Base-by-base conservation (phyloP, 2,113 vertebrate species). In the Chamaetylas fuelleborni region DNA sequence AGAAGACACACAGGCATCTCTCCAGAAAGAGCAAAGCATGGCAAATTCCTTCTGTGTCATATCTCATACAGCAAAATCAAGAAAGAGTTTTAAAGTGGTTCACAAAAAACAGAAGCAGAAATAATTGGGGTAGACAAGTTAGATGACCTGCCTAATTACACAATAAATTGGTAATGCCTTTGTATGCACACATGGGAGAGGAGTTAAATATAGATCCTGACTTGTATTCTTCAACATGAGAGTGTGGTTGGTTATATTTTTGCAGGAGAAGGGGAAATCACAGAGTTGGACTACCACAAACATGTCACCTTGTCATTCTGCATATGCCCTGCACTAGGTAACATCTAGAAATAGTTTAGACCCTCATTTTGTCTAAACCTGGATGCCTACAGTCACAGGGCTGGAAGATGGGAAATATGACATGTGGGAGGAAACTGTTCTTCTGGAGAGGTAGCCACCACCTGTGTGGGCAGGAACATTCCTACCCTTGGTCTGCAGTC, bases 231-330 rank as follows among this genome's bases (percentile, higher is more conserved):
- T 48, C 34, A 42, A 24, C 19, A 19, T 31, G 22, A 48, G 40
- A 47, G 15, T 14, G 20, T 45, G 38, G 6, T 60, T 4, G 2
- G 7, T 15, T 61, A 4, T 3, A 45, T n/a, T 76, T 57, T 47
- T 31, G 34, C 31, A 58, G 19, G 15, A 61, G 53, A 64, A 40
- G 14, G 26, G 34, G 11, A 72, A 81, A 53, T 24, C 2, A 6
- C 16, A 25, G 36, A 47, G 19, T 7, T 8, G 3, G 12, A 48
- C 47, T 38, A 19, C 33, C 28, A 19, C 31, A 61, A 57, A 31
- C 1, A 1, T 0, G 0, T 20, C 3, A 1, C 28, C 13, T 40
- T 14, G 1, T 36, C 36, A 25, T 48, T 87, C 60, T 92, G 29
- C 0, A 0, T 1, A 0, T 58, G 33, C 6, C 19, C 8, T 64